Evolutionary conservation across 2,113 vertebrate genomes (phyloP).

Genomic region (Spea multiplicata): DNA sequence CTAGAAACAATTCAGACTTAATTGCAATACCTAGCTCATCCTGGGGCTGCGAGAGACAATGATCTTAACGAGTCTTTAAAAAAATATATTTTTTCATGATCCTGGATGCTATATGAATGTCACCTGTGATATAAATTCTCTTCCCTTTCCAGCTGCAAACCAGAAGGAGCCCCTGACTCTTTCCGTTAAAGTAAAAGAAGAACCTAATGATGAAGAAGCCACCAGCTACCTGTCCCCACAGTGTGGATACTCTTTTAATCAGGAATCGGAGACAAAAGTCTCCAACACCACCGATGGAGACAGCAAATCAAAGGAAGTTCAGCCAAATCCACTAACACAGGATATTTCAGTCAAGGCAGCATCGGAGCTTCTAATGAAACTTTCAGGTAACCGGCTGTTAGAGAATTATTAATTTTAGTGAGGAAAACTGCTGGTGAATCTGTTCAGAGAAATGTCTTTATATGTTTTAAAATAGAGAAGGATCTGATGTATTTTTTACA

Average conservation of each 20-base stretch:
- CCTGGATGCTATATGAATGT: background rate
- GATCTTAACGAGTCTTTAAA: too few species aligned
- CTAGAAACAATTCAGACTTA: too few species aligned
- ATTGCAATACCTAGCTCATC: too few species aligned
- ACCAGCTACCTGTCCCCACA: conserved; percentile 69
- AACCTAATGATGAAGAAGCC: conserved; percentile 81
- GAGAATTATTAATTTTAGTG: too few species aligned
- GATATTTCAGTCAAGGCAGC: conserved; percentile 93
- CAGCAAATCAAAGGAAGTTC: conserved; percentile 75
- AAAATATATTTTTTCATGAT: too few species aligned
- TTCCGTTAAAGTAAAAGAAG: conserved; percentile 90
- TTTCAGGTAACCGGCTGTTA: conserved; percentile 80
- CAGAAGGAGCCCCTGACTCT: conserved; percentile 92
- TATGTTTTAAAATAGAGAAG: too few species aligned
- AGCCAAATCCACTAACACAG: conserved; percentile 75
- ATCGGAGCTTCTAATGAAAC: conserved; percentile 95
- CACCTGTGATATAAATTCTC: background rate
- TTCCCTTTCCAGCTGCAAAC: conserved; percentile 84
- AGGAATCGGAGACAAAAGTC: conserved; percentile 66
- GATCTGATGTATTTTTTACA: too few species aligned
- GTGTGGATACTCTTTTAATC: conserved; percentile 76
- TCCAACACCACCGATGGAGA: conserved; percentile 66
- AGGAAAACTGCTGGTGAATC: too few species aligned
- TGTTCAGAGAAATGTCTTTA: too few species aligned
- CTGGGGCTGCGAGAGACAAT: too few species aligned